Evolutionary conservation across 2,888 invertebrate genomes (phyloP), one percentile per base, ranked within the genome.

Genomic region (Fabriciana adippe): DNA sequence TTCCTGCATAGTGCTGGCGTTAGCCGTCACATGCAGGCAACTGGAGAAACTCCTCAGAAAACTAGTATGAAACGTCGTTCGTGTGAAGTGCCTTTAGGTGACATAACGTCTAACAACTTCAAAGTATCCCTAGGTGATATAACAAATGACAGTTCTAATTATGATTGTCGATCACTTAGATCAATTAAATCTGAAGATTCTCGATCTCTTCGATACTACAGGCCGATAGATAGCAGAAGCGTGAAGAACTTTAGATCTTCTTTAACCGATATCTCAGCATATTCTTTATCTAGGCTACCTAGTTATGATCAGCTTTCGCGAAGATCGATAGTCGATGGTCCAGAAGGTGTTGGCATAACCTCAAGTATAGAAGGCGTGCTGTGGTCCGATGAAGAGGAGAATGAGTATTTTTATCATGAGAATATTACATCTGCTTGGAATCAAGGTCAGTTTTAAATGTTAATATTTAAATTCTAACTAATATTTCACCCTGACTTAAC

Each of bases 311-410:
- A 91, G 80, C 70, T 92, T 69, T 93, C 92, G 4, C 76, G 93
- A 6, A 81, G 93, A 74, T 93, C 93, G 8, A 73, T 90, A 35
- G 85, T 90, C 1, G 92, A 92, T 48, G 90, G 87, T 5, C 81
- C 83, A 0, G 90, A 90, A 0, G 81, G 76, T 6, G 86, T 84
- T 55, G 88, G 86, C 4, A 84, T 90, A 63, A 92, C 92, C n/a
- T 93, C 93, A 16, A 93, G 93, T 71, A 93, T 93, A 47, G 93
- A 93, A 75, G 93, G 93, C 0, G 93, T 93, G 26, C 84, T 93
- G 74, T 93, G 93, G 93, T 93, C 93, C 2, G 93, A 93, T 84
- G 93, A 93, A 73, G 93, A 93, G 74, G 93, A 93, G 67, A 92
- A 87, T 69, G 92, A 92, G 75, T 93, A 93, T 72, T 92, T 93